These are phyloP conservation scores for Apotomis betuletana DNA, from an alignment of 2,888 invertebrate species.

Conservation along the genomic window DNA sequence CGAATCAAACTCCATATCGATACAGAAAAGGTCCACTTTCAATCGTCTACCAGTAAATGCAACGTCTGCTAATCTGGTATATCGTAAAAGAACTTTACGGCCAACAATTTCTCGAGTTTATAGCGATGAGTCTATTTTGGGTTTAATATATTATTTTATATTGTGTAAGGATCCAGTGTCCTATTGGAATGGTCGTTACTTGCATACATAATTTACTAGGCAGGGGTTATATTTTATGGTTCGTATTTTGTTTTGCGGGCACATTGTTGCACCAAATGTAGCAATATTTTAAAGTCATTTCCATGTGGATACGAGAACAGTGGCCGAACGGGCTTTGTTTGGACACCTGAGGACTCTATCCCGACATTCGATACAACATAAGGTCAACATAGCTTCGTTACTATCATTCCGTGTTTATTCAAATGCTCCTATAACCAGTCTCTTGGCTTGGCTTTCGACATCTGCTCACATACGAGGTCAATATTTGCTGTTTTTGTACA, in stretches of 20 bases:
- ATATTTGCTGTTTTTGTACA: conserved; percentile 76
- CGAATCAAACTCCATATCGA: conserved; percentile 56
- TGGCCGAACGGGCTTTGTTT: conserved; percentile 53
- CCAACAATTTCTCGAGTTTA: conserved; percentile 63
- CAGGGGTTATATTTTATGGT: conserved; percentile 44
- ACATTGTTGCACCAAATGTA: conserved; percentile 39
- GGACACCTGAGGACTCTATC: conserved; percentile 73
- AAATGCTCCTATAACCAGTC: conserved; percentile 78
- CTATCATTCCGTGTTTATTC: conserved; percentile 79
- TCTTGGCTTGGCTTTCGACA: conserved; percentile 77
- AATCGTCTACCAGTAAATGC: conserved; percentile 47
- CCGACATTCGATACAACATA: conserved; percentile 73
- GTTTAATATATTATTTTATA: conserved; percentile 55
- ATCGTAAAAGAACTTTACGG: conserved; percentile 64
- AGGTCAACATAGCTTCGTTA: conserved; percentile 77
- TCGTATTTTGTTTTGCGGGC: conserved; percentile 29
- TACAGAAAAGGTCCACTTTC: conserved; percentile 57
- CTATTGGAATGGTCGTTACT: conserved; percentile 47
- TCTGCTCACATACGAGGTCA: conserved; percentile 75
- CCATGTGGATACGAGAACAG: conserved; percentile 18
- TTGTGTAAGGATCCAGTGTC: conserved; percentile 47
- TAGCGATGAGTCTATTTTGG: conserved; percentile 60
- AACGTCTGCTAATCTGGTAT: conserved; percentile 58
- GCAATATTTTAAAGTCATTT: conserved; percentile 23
- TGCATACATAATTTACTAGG: conserved; percentile 44